Conservation (phyloP, 2,797 vertebrate species). For the Artibeus lituratus region DNA sequence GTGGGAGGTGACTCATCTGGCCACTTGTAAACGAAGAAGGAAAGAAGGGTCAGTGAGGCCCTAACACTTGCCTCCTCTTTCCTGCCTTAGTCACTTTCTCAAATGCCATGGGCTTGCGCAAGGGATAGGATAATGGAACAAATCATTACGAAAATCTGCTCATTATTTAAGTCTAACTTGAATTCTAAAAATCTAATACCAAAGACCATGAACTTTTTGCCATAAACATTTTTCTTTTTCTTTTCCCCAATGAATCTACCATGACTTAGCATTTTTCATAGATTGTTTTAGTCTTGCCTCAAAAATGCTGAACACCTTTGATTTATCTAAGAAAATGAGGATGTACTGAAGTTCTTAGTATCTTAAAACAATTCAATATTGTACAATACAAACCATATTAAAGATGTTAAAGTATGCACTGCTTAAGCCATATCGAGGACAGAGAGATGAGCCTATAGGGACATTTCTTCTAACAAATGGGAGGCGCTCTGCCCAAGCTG, state of each 20-base stretch:
- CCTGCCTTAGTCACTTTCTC: neutral
- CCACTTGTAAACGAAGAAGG: constrained; percentile 34
- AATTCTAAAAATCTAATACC: neutral
- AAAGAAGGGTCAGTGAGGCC: neutral
- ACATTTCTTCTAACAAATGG: constrained; percentile 61
- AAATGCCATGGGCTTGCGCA: neutral
- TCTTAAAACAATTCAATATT: neutral
- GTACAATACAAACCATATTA: neutral
- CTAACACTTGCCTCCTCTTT: neutral
- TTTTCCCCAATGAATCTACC: neutral
- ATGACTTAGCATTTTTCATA: constrained; percentile 48
- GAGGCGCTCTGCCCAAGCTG: constrained; percentile 5
- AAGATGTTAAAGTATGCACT: neutral
- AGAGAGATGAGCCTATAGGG: neutral
- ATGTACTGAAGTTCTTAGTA: neutral
- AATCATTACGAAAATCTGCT: neutral
- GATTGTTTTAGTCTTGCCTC: neutral
- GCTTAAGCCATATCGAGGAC: neutral
- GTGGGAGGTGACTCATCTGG: neutral
- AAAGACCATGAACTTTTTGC: neutral
- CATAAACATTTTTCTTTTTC: neutral
- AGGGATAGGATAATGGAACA: neutral
- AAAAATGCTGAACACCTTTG: neutral
- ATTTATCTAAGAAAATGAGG: neutral
- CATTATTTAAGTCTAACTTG: neutral